These are phyloP conservation scores for Brenthis ino DNA, from an alignment of 2,888 invertebrate genomes.

Conservation along the genomic window DNA sequence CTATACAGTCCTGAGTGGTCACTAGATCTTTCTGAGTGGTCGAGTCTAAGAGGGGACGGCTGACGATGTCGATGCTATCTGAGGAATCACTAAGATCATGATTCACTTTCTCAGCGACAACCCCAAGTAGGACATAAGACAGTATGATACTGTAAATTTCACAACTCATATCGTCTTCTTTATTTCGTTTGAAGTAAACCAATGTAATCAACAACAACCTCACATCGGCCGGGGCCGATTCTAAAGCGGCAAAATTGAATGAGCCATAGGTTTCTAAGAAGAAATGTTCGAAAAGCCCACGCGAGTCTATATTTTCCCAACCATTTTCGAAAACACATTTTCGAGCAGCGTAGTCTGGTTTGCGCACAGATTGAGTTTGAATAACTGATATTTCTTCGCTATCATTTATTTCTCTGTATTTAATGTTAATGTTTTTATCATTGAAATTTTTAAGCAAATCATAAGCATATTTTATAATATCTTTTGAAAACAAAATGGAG, in stretches of 20 bases:
- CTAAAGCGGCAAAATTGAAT: slow-evolving; percentile 39
- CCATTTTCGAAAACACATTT: slow-evolving; percentile 52
- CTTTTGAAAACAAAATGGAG: slow-evolving; percentile 45
- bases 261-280: slow-evolving; percentile 33
- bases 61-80: background rate
- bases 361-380: slow-evolving; percentile 32
- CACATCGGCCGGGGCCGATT: slow-evolving; percentile 43
- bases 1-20: slow-evolving; percentile 36
- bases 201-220: slow-evolving; percentile 49
- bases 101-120: slow-evolving; percentile 36
- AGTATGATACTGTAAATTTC: slow-evolving; percentile 48
- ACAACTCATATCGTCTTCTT: slow-evolving; percentile 31
- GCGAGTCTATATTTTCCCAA: slow-evolving; percentile 44
- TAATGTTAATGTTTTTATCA: slow-evolving; percentile 24
- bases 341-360: slow-evolving; percentile 44
- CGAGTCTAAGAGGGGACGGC: slow-evolving; percentile 19
- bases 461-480: slow-evolving; percentile 52
- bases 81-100: too few species aligned
- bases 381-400: background rate
- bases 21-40: slow-evolving; percentile 30
- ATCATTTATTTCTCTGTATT: background rate
- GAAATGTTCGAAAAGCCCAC: slow-evolving; percentile 45
- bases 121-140: slow-evolving; percentile 46
- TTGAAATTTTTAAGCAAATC: slow-evolving; percentile 51
- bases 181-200: slow-evolving; percentile 48